Conservation (phyloP, 2,113 vertebrate species). For the Notechis scutatus region DNA sequence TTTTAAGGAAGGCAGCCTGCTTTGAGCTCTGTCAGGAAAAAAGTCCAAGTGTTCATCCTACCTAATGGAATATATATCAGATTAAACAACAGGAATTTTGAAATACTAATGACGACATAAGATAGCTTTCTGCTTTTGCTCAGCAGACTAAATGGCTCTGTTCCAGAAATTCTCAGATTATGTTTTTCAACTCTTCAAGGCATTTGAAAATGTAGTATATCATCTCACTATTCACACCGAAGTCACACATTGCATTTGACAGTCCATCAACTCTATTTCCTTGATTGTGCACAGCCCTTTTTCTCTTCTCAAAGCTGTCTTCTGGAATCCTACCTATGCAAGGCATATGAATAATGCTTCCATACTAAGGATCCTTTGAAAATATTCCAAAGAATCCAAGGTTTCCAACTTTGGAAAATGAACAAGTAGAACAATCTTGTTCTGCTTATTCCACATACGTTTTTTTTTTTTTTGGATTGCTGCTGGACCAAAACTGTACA, state of each 20-base stretch:
- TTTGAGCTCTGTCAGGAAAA: neutral
- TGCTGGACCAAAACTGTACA: neutral
- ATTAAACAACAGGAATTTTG: neutral
- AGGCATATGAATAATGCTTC: neutral
- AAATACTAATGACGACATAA: neutral
- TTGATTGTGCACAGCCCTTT: neutral
- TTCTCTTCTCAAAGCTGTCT: neutral
- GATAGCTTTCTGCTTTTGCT: neutral
- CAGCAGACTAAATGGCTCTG: neutral
- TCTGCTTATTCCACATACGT: neutral
- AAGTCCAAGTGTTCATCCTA: neutral
- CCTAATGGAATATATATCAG: neutral
- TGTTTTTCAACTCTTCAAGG: neutral
- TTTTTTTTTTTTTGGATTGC: neutral
- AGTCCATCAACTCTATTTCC: neutral
- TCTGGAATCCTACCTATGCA: neutral
- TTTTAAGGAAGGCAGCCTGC: neutral
- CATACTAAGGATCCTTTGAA: neutral
- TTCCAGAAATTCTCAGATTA: neutral
- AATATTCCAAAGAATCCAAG: neutral
- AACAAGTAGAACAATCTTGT: neutral
- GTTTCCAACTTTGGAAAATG: neutral
- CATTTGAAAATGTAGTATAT: neutral
- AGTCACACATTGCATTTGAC: neutral
- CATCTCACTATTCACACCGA: neutral